Evolutionary conservation across 1,140 invertebrate species (phyloP).

Genomic region (Drosophila pseudoananassae): DNA sequence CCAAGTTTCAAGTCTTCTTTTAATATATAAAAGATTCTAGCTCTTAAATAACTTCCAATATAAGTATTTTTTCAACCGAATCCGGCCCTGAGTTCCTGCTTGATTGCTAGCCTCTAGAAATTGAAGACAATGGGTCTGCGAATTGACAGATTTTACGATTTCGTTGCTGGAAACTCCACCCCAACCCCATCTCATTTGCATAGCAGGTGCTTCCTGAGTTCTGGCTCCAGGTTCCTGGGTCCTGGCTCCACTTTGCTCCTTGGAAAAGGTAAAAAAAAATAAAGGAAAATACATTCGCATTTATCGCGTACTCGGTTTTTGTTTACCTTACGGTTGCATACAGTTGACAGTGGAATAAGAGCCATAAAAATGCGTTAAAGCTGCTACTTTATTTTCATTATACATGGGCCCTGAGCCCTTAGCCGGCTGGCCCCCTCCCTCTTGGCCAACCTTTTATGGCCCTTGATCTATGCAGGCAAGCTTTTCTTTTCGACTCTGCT

Average conservation of each 20-base stretch:
- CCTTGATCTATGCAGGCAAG: conserved; percentile 62
- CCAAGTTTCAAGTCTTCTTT: too few relatives aligned
- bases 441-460: conserved; percentile 26
- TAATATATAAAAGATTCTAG: too few relatives aligned
- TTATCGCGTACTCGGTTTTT: conserved; percentile 44
- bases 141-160: conserved; percentile 79
- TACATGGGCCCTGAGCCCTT: neutral
- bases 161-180: neutral
- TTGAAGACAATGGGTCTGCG: conserved; percentile 73
- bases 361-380: conserved; percentile 80
- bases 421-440: too few relatives aligned
- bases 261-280: neutral
- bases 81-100: conserved; percentile 2
- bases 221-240: neutral
- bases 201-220: conserved; percentile 43
- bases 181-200: conserved; percentile 55
- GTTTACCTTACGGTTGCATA: conserved; percentile 18
- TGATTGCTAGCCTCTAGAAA: conserved; percentile 41
- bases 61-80: neutral
- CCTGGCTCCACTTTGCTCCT: neutral
- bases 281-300: conserved; percentile 19
- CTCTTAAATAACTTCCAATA: too few relatives aligned
- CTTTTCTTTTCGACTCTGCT: conserved; percentile 5
- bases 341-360: conserved; percentile 66
- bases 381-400: conserved; percentile 81